A percentile compares a stretch with the other conserved stretches of the same genome.
Evolutionary conservation across 2,797 vertebrate genomes (phyloP).

Genomic region (Cuniculus paca): DNA sequence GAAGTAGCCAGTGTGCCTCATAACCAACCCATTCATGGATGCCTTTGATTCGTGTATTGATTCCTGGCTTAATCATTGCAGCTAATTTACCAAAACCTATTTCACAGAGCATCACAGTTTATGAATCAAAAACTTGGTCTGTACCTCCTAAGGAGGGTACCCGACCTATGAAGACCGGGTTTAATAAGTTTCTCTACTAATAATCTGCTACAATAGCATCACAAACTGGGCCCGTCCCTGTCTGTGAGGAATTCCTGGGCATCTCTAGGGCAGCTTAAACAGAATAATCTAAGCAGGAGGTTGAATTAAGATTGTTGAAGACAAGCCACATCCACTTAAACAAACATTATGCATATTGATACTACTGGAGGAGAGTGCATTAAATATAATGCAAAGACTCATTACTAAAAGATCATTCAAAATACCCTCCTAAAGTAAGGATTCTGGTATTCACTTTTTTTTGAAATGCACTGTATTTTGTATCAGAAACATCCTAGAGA

Average conservation of each 20-base stretch:
- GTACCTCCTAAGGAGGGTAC: not conserved
- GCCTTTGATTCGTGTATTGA: not conserved
- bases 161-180: not conserved
- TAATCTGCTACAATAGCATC: not conserved
- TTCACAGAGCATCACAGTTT: not conserved
- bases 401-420: slow-evolving; percentile 1
- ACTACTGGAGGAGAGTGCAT: not conserved
- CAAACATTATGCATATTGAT: not conserved
- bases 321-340: not conserved
- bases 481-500: slow-evolving; percentile 4
- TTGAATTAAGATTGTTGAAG: slow-evolving; percentile 43
- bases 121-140: not conserved
- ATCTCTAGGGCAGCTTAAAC: not conserved
- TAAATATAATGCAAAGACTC: not conserved
- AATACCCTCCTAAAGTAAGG: not conserved
- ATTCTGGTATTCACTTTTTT: slow-evolving; percentile 7
- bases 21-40: not conserved
- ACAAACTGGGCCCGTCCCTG: not conserved
- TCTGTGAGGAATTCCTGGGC: not conserved
- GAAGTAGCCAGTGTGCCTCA: not conserved
- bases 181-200: slow-evolving; percentile 14
- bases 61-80: not conserved
- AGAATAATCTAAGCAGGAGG: slow-evolving; percentile 14
- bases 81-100: slow-evolving; percentile 12
- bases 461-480: not conserved